These are phyloP conservation scores for Plecturocebus donacophilus DNA, from an alignment of 2,113 vertebrate genomes.

Conservation along the genomic window DNA sequence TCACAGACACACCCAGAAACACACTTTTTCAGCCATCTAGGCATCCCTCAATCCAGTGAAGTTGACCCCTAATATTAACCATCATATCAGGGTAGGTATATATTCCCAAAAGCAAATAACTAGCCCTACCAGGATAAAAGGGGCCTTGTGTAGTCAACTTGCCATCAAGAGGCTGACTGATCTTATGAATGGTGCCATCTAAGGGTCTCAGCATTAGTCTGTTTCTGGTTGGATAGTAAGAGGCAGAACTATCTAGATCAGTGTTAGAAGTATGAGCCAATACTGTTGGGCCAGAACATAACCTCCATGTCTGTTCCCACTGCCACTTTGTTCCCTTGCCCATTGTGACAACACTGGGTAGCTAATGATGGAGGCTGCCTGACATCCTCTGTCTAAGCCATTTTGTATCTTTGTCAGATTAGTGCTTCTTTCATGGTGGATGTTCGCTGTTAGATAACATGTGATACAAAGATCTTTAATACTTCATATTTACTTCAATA, in stretches of 20 bases:
- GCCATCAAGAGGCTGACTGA: not conserved
- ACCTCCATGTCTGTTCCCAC: not conserved
- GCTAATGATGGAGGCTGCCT: not conserved
- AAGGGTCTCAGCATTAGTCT: not conserved
- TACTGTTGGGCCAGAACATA: not conserved
- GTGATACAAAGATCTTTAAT: not conserved
- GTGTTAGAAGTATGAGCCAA: not conserved
- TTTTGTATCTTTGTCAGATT: not conserved
- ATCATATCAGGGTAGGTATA: not conserved
- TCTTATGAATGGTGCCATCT: not conserved
- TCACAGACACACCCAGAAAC: too few species aligned
- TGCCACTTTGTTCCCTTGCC: not conserved
- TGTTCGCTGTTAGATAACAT: not conserved
- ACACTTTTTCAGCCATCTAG: too few species aligned
- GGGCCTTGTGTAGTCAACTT: not conserved
- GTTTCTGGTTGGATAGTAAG: not conserved
- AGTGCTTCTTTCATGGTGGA: not conserved
- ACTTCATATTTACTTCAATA: not conserved
- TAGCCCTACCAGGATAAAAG: not conserved
- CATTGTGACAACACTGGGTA: not conserved
- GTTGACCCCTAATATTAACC: too few species aligned
- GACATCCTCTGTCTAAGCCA: not conserved
- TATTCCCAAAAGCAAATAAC: not conserved
- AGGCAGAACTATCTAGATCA: not conserved
- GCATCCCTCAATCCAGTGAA: too few species aligned